These are phyloP conservation scores for Calidris pygmaea DNA, from an alignment of 2,113 vertebrate species.

Conservation along the genomic window DNA sequence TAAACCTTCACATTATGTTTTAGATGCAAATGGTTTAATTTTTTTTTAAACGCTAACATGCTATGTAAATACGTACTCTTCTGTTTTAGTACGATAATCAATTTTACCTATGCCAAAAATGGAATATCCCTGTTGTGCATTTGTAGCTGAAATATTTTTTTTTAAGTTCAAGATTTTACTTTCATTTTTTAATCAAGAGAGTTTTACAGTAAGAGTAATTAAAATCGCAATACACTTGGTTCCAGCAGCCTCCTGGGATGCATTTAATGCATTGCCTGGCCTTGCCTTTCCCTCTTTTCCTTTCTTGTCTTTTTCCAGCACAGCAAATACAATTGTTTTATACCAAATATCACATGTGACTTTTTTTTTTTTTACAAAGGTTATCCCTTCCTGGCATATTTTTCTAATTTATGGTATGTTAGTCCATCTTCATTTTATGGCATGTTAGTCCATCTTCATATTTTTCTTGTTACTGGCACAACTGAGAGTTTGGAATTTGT, in stretches of 20 bases:
- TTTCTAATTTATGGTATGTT: neutral
- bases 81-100: neutral
- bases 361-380: neutral
- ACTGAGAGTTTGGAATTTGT: neutral
- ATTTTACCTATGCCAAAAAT: neutral
- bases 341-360: neutral
- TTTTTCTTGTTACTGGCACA: neutral
- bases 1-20: neutral
- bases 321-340: neutral
- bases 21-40: neutral
- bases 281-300: neutral
- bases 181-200: constrained; percentile 31
- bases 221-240: constrained; percentile 19
- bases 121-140: neutral
- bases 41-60: accelerated
- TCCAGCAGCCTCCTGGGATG: neutral
- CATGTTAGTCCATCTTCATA: neutral
- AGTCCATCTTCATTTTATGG: neutral
- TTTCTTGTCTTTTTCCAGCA: neutral
- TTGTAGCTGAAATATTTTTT: neutral
- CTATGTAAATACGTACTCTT: neutral
- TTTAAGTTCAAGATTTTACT: constrained; percentile 9
- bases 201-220: constrained; percentile 18
- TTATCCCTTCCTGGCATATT: neutral
- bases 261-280: neutral